These are phyloP conservation scores for Entomyzon cyanotis DNA, from an alignment of 2,113 vertebrate species.

Conservation along the genomic window DNA sequence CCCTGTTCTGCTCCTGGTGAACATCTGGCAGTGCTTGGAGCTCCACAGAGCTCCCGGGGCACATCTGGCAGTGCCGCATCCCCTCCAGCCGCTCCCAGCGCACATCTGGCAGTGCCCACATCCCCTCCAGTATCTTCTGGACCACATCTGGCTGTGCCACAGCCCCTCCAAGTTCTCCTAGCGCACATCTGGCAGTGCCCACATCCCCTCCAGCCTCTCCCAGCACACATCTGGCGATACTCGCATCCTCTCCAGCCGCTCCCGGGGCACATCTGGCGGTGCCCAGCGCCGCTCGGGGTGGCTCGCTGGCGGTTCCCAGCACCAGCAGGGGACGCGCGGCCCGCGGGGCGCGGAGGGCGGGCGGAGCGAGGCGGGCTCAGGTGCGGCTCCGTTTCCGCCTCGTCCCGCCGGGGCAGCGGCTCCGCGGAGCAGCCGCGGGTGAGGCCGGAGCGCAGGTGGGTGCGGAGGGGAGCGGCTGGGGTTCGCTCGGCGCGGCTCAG, in stretches of 20 bases:
- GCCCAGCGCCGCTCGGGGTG: neutral
- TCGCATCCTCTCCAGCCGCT: neutral
- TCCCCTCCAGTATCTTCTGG: accelerated
- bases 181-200: neutral
- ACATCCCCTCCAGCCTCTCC: neutral
- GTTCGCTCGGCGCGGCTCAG: neutral
- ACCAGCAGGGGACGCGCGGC: neutral
- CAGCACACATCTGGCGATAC: neutral
- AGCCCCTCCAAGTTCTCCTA: neutral
- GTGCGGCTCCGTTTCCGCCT: constrained; percentile 1
- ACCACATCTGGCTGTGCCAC: too few relatives aligned
- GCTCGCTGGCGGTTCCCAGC: neutral
- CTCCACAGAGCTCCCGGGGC: neutral
- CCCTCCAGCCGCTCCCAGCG: accelerated
- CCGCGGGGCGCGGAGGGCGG: neutral
- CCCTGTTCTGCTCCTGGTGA: too few relatives aligned
- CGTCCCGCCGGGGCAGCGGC: neutral
- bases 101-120: neutral
- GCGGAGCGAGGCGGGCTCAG: neutral
- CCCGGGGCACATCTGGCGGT: neutral
- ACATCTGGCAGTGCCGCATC: neutral
- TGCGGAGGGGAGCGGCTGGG: neutral
- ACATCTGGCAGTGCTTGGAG: neutral
- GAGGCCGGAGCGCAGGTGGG: neutral
- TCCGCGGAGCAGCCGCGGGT: neutral